phyloP scores from a whole-genome alignment of 2,113 vertebrate genomes.

The Agapornis roseicollis region DNA sequence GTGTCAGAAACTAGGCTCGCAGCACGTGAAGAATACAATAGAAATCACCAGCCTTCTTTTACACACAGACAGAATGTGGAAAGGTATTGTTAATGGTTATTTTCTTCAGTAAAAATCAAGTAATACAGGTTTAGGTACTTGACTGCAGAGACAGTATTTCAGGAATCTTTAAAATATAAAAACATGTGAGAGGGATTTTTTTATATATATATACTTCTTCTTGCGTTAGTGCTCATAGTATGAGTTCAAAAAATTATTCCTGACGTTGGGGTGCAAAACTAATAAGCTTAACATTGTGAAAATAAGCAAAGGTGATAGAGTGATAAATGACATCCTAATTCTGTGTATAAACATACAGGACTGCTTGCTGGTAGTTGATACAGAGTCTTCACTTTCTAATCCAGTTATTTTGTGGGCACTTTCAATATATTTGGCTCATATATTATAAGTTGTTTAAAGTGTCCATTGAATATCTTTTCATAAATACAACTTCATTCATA shows the following conservation, averaged over 20 bases:
- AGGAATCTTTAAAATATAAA: background rate
- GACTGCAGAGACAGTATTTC: background rate
- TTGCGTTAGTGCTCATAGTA: background rate
- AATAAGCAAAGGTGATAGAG: background rate
- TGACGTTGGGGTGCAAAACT: background rate
- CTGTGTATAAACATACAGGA: background rate
- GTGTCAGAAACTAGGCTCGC: slow-evolving; percentile 81
- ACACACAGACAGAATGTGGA: slow-evolving; percentile 78
- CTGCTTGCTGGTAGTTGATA: background rate
- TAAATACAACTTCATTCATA: background rate
- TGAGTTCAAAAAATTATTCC: background rate
- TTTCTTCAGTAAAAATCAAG: background rate
- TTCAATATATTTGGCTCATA: background rate
- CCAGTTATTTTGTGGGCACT: background rate
- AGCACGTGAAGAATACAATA: slow-evolving; percentile 84
- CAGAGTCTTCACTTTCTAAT: background rate
- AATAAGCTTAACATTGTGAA: background rate
- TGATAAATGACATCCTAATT: background rate
- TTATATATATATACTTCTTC: background rate
- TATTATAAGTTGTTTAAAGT: background rate
- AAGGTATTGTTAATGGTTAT: slow-evolving; percentile 73
- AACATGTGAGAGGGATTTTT: background rate
- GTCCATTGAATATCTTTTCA: background rate
- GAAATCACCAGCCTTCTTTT: slow-evolving; percentile 72
- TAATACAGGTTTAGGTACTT: background rate